Conservation (phyloP, 2,888 invertebrate species). For the Xestia ashworthii region DNA sequence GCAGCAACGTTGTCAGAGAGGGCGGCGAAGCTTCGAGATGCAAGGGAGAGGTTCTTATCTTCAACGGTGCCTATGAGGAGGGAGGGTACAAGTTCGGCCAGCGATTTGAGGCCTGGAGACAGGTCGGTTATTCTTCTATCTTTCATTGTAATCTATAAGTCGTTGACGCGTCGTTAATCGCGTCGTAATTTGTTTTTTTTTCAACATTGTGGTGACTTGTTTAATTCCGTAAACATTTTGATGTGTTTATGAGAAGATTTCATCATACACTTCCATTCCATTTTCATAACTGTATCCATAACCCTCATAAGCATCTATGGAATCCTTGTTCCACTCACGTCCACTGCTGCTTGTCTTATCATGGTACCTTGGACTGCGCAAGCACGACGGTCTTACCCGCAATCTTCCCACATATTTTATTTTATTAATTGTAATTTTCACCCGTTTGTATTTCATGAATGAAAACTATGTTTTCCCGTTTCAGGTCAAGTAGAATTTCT, state of each 20-base stretch:
- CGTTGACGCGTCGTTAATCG: too few species aligned
- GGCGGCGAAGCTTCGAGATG: constrained; percentile 92
- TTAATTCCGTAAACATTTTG: background rate
- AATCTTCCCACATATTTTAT: background rate
- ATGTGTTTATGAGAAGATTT: background rate
- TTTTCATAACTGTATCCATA: background rate
- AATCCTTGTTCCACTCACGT: background rate
- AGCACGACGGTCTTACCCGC: background rate
- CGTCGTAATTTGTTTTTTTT: background rate
- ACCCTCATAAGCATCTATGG: background rate
- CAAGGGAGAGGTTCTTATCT: constrained; percentile 93
- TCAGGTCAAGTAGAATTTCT: constrained; percentile 91
- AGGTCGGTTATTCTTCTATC: constrained; percentile 72
- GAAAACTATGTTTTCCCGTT: constrained; percentile 1
- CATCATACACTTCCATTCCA: background rate
- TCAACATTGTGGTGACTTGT: background rate
- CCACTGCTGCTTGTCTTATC: background rate
- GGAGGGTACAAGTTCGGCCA: constrained; percentile 86
- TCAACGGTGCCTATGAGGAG: constrained; percentile 85
- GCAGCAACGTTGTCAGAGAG: constrained; percentile 84
- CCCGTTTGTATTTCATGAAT: background rate
- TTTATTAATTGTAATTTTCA: background rate
- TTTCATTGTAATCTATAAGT: background rate
- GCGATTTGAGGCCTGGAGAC: constrained; percentile 85
- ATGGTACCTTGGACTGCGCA: background rate